Base-by-base conservation (phyloP, 2,888 invertebrate species). In the Automeris io region DNA sequence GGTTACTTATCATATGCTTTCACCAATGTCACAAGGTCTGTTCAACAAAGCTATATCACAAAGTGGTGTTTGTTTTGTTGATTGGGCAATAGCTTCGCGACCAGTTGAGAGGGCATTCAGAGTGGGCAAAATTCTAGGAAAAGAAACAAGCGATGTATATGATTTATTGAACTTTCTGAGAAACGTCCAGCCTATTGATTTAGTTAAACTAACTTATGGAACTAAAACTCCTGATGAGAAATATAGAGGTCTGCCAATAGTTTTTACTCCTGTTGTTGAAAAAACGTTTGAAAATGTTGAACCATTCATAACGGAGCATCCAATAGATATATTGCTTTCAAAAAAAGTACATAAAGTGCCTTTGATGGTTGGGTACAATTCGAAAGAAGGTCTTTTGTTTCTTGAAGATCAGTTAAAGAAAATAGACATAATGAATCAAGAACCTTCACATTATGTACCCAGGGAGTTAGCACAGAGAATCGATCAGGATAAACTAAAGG, bases 41-140 rank as follows among this genome's bases (percentile, higher is more conserved):
- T 83, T 83, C 36, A 62, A 79, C 39, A 70, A 68, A 53, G 79
- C 67, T 0, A 81, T 85, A 43, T 61, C 65, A 5, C 75, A 82
- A 50, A 82, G 82, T 47, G 83, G 81, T 0, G 61, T 69, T 1
- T 64, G 66, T 24, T 47, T 71, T 9, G 51, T 56, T 12, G 70
- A 75, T 38, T 79, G 77, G 70, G 49, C 69, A 1, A 44, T 51
- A 3, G 64, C 53, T 0, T 54, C 49, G 29, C 48, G 53, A 8
- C 50, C 60, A 0, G 58, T 46, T 33, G 68, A 59, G 5, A 51
- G 75, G 46, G 78, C 77, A 2, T 69, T 72, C 32, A 62, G 70
- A 46, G 47, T 59, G 0, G 76, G 62, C 1, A 70, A 70, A 45
- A 23, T 53, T 12, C 48, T 80, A 39, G 77, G 76, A 1, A 73